A percentile compares a stretch with the other conserved stretches of the same genome.
Evolutionary conservation across 2,888 invertebrate genomes (phyloP).

Genomic region (Seira ritae): DNA sequence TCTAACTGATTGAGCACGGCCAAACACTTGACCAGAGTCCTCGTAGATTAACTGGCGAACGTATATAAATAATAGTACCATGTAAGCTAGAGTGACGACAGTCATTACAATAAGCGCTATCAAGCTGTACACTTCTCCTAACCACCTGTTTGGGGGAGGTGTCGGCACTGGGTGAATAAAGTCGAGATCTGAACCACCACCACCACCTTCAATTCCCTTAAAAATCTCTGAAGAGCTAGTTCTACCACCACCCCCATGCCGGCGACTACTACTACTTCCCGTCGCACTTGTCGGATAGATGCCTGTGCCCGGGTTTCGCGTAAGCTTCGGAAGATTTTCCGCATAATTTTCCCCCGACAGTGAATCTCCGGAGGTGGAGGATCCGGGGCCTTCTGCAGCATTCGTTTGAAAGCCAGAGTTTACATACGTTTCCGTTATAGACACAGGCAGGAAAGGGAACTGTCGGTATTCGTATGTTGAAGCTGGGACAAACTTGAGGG

Average conservation of each 20-base stretch:
- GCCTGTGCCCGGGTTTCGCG: slow-evolving; percentile 34
- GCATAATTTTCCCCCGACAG: slow-evolving; percentile 36
- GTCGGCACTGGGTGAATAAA: slow-evolving; percentile 42
- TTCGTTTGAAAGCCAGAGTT: too few relatives aligned
- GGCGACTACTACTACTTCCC: slow-evolving; percentile 22
- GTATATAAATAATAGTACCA: slow-evolving; percentile 61
- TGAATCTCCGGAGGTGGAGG: slow-evolving; percentile 28
- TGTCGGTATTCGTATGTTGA: slow-evolving; percentile 57
- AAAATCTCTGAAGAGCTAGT: slow-evolving; percentile 13
- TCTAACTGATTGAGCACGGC: slow-evolving; percentile 66
- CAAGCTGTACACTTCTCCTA: slow-evolving; percentile 60
- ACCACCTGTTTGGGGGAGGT: slow-evolving; percentile 41
- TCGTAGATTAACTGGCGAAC: slow-evolving; percentile 65
- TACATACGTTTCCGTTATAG: slow-evolving; percentile 44
- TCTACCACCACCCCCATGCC: slow-evolving; percentile 25
- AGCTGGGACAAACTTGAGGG: slow-evolving; percentile 60
- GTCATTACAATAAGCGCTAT: slow-evolving; percentile 59
- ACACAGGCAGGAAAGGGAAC: slow-evolving; percentile 65
- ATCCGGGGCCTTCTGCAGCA: slow-evolving; percentile 24
- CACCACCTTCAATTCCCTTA: slow-evolving; percentile 4
- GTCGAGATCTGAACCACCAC: slow-evolving; percentile 36
- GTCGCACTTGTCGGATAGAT: slow-evolving; percentile 32
- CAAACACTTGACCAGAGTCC: slow-evolving; percentile 67
- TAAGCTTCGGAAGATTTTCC: slow-evolving; percentile 50
- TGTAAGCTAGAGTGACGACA: slow-evolving; percentile 60